Conservation (phyloP, 2,113 vertebrate species). For the Strigops habroptila region DNA sequence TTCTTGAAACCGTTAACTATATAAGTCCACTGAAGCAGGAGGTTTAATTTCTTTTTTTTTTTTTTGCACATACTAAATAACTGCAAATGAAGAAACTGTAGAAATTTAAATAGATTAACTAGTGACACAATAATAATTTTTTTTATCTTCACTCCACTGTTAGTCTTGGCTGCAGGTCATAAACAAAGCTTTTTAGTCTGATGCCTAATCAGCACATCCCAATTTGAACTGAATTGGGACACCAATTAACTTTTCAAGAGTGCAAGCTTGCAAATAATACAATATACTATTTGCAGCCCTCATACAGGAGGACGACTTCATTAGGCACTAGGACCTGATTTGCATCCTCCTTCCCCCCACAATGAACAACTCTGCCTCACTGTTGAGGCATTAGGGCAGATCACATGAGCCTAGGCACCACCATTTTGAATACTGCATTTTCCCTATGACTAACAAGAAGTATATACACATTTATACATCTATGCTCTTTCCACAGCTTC, state of each 20-base stretch:
- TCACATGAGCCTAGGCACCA: background rate
- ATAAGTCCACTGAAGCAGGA: background rate
- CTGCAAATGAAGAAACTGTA: background rate
- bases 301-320: accelerated
- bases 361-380: background rate
- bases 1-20: background rate
- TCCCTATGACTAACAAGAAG: background rate
- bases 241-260: background rate
- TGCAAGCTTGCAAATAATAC: background rate
- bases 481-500: background rate
- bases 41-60: background rate
- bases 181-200: background rate
- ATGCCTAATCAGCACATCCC: background rate
- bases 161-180: background rate
- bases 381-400: background rate
- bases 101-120: background rate
- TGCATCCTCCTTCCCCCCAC: accelerated
- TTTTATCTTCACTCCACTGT: background rate
- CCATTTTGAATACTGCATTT: background rate
- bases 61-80: background rate
- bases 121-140: background rate
- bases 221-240: background rate
- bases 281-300: background rate
- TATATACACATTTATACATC: background rate
- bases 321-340: background rate